phyloP scores from a whole-genome alignment of 1,140 invertebrate species.

The Lucilia sericata region DNA sequence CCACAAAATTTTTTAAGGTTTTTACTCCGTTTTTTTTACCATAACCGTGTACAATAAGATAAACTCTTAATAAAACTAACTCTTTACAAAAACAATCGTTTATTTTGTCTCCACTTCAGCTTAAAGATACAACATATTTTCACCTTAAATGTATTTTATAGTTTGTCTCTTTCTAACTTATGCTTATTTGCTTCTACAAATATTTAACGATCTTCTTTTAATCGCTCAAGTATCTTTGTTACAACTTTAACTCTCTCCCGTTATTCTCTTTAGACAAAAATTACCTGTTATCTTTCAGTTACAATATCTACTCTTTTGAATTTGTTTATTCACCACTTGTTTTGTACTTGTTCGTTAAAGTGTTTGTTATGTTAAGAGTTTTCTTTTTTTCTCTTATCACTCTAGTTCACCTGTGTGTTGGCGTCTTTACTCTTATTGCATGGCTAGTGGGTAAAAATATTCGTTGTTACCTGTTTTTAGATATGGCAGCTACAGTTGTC shows the following conservation, averaged over 20 bases:
- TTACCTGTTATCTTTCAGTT: neutral
- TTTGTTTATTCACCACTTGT: neutral
- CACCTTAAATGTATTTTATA: neutral
- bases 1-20: no score
- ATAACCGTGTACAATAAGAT: neutral
- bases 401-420: neutral
- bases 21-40: neutral
- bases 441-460: neutral
- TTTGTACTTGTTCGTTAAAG: neutral
- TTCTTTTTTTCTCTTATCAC: neutral
- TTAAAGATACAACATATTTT: conserved; percentile 12
- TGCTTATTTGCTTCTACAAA: neutral
- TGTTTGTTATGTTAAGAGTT: neutral
- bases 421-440: neutral
- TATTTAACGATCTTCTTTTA: neutral
- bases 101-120: neutral
- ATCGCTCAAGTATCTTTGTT: neutral
- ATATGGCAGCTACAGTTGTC: neutral
- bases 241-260: neutral
- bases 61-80: conserved; percentile 13
- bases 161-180: conserved; percentile 4
- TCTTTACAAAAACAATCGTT: neutral
- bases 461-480: neutral
- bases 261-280: no score
- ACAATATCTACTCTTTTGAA: neutral